phyloP scores from a whole-genome alignment of 2,113 vertebrate genomes.

The Donacobius atricapilla region DNA sequence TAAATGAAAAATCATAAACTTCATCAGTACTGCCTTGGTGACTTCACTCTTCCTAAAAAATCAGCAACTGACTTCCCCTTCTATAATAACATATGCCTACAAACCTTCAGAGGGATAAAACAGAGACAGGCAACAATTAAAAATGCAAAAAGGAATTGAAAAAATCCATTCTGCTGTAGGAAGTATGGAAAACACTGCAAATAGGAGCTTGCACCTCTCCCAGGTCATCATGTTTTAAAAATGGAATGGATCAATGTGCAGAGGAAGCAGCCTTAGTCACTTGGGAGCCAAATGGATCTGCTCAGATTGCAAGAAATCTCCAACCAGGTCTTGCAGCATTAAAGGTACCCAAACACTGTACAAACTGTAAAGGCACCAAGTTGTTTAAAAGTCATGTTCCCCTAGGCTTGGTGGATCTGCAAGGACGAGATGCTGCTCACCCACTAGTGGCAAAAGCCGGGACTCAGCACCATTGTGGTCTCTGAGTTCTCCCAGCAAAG shows the following conservation, averaged over 20 bases:
- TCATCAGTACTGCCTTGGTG: not conserved
- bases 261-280: not conserved
- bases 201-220: not conserved
- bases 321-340: not conserved
- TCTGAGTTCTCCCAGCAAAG: not conserved
- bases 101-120: not conserved
- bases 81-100: not conserved
- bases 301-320: not conserved
- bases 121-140: not conserved
- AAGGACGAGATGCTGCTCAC: not conserved
- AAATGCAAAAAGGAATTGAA: constrained; percentile 9
- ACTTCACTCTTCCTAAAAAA: not conserved
- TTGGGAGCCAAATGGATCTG: not conserved
- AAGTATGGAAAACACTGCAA: not conserved
- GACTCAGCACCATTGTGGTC: not conserved
- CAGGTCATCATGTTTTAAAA: not conserved
- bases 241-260: not conserved
- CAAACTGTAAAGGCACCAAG: not conserved
- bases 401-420: not conserved
- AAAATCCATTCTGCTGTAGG: not conserved
- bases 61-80: not conserved
- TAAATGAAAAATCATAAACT: not conserved
- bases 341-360: not conserved
- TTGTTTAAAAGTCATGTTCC: not conserved
- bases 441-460: fast-evolving